Conservation (phyloP, 2,888 invertebrate species). For the Didymodactylos carnosus region DNA sequence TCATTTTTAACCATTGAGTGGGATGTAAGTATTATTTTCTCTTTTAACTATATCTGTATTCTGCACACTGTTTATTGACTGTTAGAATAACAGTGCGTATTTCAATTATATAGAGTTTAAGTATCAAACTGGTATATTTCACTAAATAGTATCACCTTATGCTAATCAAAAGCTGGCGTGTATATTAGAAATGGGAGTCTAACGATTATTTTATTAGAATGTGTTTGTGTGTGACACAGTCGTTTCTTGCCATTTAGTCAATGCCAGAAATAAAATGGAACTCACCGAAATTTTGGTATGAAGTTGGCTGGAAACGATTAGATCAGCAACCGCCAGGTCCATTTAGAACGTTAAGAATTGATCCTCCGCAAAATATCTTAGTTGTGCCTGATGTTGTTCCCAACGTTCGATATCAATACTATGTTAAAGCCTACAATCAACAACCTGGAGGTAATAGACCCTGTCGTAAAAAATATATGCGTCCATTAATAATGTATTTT, state of each 20-base stretch:
- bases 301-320: conserved; percentile 6
- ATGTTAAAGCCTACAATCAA: conserved; percentile 14
- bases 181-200: too few relatives aligned
- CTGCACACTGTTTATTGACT: too few relatives aligned
- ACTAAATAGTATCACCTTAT: too few relatives aligned
- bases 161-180: too few relatives aligned
- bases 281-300: conserved; percentile 13
- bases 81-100: too few relatives aligned
- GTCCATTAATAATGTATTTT: background rate
- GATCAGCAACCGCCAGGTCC: background rate
- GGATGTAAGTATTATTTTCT: conserved; percentile 14
- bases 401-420: conserved; percentile 8
- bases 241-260: background rate
- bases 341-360: conserved; percentile 5
- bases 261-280: conserved; percentile 14
- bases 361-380: conserved; percentile 3
- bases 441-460: conserved; percentile 7
- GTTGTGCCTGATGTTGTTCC: background rate
- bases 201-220: too few relatives aligned
- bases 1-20: conserved; percentile 7
- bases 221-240: too few relatives aligned
- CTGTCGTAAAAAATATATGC: background rate
- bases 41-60: too few relatives aligned
- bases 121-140: too few relatives aligned
- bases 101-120: too few relatives aligned